Base-by-base conservation (phyloP, 37 sponge, comb jelly and placozoan species). In the Hormiphora californensis region DNA sequence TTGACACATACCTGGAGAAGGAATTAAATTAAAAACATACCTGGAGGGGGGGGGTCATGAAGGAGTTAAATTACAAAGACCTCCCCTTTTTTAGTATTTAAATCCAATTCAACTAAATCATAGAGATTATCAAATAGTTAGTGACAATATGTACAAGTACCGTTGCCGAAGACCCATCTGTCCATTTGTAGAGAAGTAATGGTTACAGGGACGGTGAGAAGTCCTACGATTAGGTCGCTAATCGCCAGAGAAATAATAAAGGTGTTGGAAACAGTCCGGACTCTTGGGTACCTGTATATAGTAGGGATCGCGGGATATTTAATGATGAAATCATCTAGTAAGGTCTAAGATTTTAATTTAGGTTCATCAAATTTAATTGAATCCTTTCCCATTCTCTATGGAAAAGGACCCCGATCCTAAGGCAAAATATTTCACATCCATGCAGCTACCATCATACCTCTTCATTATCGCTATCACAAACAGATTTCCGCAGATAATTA, bases 171-270 rank as follows among this genome's bases (percentile, higher is more conserved):
- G 32, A 73, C 23, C 81, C 81, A 73, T 22, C 46, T 1, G 35
- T 41, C 81, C 12, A 36, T 32, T 23, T 73, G 81, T n/a, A 73
- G 81, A 27, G 81, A 73, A 15, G 81, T 73, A 19, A 73, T 46
- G 8, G 81, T 73, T 1, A 73, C 81, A 22, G 81, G 81, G 1
- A 33, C 81, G 25, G 81, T 73, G 44, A 73, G 81, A 23, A 73
- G 36, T 3, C 81, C 81, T 1, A 73, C 81, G 5, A 73, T 73
- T 4, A 73, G 81, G 44, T 73, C 81, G 44, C 81, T 73, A 8
- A 73, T 46, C 9, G 81, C 81, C 81, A 73, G 81, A 1, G 81
- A 73, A 1, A 73, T 73, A 46, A 73, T 73, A 33, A 73, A 73
- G 46, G 43, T 73, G 81, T 73, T 73, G 23, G 81, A 73, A 19